Percentiles rank a stretch among this genome's conserved stretches.
Conservation (phyloP, 2,888 invertebrate species). For the Branchinecta sandiegonensis region DNA sequence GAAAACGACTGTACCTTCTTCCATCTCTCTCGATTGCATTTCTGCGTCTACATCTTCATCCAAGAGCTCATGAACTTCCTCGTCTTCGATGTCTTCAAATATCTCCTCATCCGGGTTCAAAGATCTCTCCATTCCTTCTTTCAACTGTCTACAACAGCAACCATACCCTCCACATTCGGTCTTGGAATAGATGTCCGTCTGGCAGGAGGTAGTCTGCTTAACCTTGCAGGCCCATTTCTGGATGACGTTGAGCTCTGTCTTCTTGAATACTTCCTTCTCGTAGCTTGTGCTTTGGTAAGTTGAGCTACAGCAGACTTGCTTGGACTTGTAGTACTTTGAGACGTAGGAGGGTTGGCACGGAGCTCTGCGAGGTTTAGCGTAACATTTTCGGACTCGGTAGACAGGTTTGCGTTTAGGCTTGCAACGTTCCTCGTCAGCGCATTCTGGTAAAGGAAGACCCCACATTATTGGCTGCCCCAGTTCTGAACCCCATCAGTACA, state of each 20-base stretch:
- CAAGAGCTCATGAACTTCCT: neutral
- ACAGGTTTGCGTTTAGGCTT: too few relatives aligned
- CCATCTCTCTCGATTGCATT: neutral
- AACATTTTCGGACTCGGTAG: neutral
- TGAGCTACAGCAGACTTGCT: slow-evolving; percentile 4
- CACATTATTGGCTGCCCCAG: too few relatives aligned
- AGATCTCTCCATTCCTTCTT: neutral
- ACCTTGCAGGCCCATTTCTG: slow-evolving; percentile 5
- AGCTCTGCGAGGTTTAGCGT: neutral
- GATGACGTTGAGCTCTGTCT: neutral
- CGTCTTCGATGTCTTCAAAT: slow-evolving; percentile 7
- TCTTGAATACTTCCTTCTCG: slow-evolving; percentile 10
- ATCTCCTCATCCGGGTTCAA: neutral
- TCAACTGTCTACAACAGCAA: neutral
- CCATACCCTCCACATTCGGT: neutral
- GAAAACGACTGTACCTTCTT: neutral
- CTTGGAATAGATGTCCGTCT: neutral
- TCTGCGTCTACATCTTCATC: neutral
- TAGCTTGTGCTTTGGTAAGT: slow-evolving; percentile 10
- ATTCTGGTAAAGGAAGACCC: too few relatives aligned
- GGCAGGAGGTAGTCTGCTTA: neutral
- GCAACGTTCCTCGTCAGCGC: too few relatives aligned
- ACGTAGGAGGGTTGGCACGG: neutral
- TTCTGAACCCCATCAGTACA: too few relatives aligned
- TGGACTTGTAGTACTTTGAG: slow-evolving; percentile 1